Percentiles rank a stretch among this genome's conserved stretches.
phyloP scores from a whole-genome alignment of 2,113 vertebrate species.

The Strigops habroptila region DNA sequence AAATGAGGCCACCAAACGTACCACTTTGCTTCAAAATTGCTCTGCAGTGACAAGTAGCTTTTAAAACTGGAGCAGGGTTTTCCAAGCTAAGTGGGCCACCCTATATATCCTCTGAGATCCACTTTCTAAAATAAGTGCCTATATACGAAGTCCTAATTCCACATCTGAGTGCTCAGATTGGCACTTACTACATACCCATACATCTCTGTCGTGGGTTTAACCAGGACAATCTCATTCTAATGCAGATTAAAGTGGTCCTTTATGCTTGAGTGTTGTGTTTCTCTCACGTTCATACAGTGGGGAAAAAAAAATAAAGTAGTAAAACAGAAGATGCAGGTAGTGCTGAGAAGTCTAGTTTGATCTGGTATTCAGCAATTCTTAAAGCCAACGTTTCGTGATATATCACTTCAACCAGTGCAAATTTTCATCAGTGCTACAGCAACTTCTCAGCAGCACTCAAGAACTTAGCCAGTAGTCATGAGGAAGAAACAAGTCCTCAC shows the following conservation, averaged over 20 bases:
- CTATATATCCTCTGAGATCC: conserved; percentile 3
- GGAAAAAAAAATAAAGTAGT: not conserved
- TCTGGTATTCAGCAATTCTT: not conserved
- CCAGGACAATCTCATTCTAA: not conserved
- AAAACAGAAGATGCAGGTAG: not conserved
- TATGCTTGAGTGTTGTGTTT: not conserved
- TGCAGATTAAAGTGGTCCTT: conserved; percentile 7
- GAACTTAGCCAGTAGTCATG: not conserved
- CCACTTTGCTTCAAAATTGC: conserved; percentile 63
- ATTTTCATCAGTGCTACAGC: not conserved
- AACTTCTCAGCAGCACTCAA: not conserved
- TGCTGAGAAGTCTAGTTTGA: not conserved
- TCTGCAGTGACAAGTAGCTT: conserved; percentile 57
- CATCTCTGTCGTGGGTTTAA: not conserved
- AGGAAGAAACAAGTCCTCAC: not conserved
- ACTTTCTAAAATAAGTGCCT: conserved; percentile 32
- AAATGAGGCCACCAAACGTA: conserved; percentile 57
- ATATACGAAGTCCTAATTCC: not conserved
- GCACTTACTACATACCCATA: not conserved
- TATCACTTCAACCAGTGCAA: not conserved
- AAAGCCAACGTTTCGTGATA: not conserved
- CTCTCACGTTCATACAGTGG: not conserved
- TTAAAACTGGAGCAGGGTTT: conserved; percentile 50
- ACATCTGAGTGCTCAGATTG: conserved; percentile 13
- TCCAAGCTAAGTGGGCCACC: conserved; percentile 29